These are phyloP conservation scores for Theocolax elegans DNA, from an alignment of 1,140 invertebrate genomes.

Conservation along the genomic window DNA sequence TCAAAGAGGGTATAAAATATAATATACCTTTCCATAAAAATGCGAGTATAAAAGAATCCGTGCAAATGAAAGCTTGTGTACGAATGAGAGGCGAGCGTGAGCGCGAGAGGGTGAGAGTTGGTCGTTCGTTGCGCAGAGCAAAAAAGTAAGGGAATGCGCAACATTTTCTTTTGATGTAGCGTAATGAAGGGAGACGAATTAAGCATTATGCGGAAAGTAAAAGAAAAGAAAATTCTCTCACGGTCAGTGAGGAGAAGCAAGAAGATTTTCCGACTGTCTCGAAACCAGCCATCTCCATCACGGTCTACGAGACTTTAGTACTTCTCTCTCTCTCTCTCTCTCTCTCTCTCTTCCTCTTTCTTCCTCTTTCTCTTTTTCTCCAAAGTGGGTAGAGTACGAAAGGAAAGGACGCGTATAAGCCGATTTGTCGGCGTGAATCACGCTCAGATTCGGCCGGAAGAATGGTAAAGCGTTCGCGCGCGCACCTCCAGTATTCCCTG, in stretches of 20 bases:
- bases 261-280: too few relatives aligned
- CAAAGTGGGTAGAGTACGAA: not conserved
- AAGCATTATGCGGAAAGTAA: not conserved
- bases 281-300: too few relatives aligned
- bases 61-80: not conserved
- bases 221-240: conserved; percentile 1
- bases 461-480: not conserved
- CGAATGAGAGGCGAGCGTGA: not conserved
- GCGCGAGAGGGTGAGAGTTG: not conserved
- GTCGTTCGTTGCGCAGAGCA: not conserved
- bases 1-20: not conserved
- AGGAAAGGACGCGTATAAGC: conserved; percentile 12
- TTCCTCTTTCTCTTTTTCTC: too few relatives aligned
- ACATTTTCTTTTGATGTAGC: conserved; percentile 8
- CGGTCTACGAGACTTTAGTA: too few relatives aligned
- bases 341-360: too few relatives aligned
- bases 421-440: conserved; percentile 31
- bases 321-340: too few relatives aligned
- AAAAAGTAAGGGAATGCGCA: not conserved
- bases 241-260: conserved; percentile 1
- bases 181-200: conserved; percentile 19
- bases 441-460: conserved; percentile 17
- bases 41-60: not conserved
- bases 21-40: not conserved
- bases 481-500: conserved; percentile 9